Evolutionary conservation across 2,888 invertebrate species (phyloP), one percentile per base, ranked within the genome.

Genomic region (Sinopyrophorus schimmeli): DNA sequence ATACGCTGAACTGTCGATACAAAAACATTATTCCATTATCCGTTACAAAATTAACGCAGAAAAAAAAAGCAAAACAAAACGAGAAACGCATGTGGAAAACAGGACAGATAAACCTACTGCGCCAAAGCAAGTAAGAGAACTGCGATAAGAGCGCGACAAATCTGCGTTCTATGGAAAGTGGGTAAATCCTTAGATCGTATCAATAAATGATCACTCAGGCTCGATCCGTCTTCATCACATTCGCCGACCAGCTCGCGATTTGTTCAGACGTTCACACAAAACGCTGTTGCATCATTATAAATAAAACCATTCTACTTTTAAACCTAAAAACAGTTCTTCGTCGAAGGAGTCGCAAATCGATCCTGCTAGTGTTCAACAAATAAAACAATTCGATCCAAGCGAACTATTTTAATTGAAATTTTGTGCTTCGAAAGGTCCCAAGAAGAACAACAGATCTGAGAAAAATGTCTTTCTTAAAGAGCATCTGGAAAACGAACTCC

Each of bases 401-500:
- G n/a, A n/a, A n/a, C n/a, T n/a, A n/a, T n/a, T n/a, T n/a, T n/a
- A n/a, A 21, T 14, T 5, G n/a, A 2, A 16, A 32, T 35, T n/a
- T n/a, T 15, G 35, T 35, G 35, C 9, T 24, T 16, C 12, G 20
- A 23, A 23, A 15, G 16, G 6, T 12, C 5, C 7, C n/a, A n/a
- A n/a, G n/a, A n/a, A n/a, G n/a, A n/a, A n/a, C n/a, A n/a, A n/a
- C n/a, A n/a, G n/a, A n/a, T 11, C 1, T 10, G 14, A 26, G 10
- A 21, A 59, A 58, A 56, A 81, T 83, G 72, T 81, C 80, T 31
- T 78, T 84, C 55, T 72, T 84, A 59, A 76, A 81, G 66, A 81
- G 80, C 69, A 79, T 84, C 69, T 83, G 81, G 83, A 83, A 78
- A 62, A 81, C 76, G 59, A 81, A 80, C 70, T 81, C 83, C 9